Percentiles rank a stretch among this genome's conserved stretches.
Evolutionary conservation across 2,888 invertebrate species (phyloP).

Genomic region (Plebejus melissa): DNA sequence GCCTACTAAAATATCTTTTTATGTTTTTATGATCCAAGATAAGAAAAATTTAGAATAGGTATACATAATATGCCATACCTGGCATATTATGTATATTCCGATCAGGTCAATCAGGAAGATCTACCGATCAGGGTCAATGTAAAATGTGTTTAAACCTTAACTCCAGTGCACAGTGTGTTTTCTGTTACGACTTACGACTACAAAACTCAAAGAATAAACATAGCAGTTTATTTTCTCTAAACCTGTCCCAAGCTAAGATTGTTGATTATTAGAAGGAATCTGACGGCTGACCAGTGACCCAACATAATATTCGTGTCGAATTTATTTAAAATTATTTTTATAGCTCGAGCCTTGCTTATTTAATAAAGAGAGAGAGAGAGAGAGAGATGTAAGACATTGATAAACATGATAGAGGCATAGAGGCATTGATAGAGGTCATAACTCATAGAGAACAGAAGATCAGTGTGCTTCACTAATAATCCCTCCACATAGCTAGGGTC

Average conservation of each 20-base stretch:
- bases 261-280: background rate
- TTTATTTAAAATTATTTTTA: background rate
- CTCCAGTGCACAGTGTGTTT: background rate
- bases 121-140: conserved; percentile 18
- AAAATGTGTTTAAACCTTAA: conserved; percentile 3
- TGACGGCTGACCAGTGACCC: background rate
- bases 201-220: background rate
- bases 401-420: background rate
- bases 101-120: too few species aligned
- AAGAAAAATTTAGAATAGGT: conserved; percentile 11
- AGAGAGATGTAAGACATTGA: background rate
- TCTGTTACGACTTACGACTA: background rate
- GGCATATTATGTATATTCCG: too few species aligned
- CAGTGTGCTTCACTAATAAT: too few species aligned
- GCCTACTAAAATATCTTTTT: conserved; percentile 1
- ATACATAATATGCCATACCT: conserved; percentile 4
- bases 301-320: background rate
- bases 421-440: too few species aligned
- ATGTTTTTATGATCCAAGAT: conserved; percentile 1
- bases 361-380: too few species aligned
- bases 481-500: too few species aligned
- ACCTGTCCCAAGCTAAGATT: conserved; percentile 5
- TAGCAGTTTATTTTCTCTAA: conserved; percentile 3
- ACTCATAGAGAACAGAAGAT: background rate
- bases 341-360: too few species aligned